Percentiles rank a stretch among this genome's conserved stretches.
Conservation (phyloP, 2,888 invertebrate genomes). For the Drosophila quinaria region DNA sequence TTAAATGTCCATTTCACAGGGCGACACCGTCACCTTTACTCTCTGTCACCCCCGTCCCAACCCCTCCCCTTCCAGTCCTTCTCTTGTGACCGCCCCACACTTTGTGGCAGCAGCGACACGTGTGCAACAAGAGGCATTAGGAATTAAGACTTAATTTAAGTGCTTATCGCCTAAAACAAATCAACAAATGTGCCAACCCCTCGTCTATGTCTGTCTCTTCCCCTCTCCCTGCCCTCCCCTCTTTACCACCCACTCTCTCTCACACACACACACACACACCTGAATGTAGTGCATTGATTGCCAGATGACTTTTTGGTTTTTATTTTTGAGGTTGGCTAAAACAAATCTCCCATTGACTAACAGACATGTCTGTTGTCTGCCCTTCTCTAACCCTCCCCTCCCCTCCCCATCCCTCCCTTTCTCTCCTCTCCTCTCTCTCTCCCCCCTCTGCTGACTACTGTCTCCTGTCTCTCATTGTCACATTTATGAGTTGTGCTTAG, state of each 20-base stretch:
- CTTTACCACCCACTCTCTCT: not conserved
- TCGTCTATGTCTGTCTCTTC: not conserved
- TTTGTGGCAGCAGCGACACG: slow-evolving; percentile 72
- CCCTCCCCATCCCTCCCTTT: too few relatives aligned
- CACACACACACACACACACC: slow-evolving; percentile 17
- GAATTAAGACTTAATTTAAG: slow-evolving; percentile 85
- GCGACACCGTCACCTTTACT: slow-evolving; percentile 33
- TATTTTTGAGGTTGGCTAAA: slow-evolving; percentile 6
- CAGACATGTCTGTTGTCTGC: slow-evolving; percentile 4
- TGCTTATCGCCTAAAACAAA: slow-evolving; percentile 84
- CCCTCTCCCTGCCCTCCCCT: not conserved
- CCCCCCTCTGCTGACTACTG: not conserved
- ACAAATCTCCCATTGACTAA: slow-evolving; percentile 7
- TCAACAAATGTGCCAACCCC: slow-evolving; percentile 60
- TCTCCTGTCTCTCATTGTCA: slow-evolving; percentile 37
- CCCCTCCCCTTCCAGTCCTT: not conserved
- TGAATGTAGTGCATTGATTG: slow-evolving; percentile 13
- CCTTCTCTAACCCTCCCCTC: not conserved
- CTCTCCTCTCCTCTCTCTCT: not conserved
- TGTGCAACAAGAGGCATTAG: slow-evolving; percentile 83
- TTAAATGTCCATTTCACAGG: slow-evolving; percentile 84
- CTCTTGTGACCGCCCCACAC: slow-evolving; percentile 8
- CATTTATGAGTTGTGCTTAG: slow-evolving; percentile 67
- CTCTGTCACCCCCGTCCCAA: slow-evolving; percentile 4
- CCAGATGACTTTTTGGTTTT: slow-evolving; percentile 10